Percentiles rank a stretch among this genome's conserved stretches.
Conservation (phyloP, 2,113 vertebrate genomes). For the Herpailurus yagouaroundi region DNA sequence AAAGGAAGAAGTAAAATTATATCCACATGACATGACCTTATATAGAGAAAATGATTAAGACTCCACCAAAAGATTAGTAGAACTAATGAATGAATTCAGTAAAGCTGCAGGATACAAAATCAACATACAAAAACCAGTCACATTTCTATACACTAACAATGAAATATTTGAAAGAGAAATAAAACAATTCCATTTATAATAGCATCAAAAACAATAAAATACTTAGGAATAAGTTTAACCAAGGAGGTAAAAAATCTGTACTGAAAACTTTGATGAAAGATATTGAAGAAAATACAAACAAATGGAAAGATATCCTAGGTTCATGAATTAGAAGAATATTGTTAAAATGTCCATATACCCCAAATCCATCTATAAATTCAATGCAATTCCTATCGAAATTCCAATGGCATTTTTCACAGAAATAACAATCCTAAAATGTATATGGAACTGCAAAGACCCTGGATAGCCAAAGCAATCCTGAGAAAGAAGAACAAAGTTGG, state of each 20-base stretch:
- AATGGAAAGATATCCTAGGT: neutral
- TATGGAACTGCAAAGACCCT: neutral
- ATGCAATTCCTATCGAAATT: neutral
- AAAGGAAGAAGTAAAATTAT: conserved; percentile 7
- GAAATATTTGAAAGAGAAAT: neutral
- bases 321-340: neutral
- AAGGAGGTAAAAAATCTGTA: neutral
- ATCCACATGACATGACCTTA: neutral
- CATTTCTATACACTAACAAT: neutral
- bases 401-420: neutral
- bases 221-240: neutral
- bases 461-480: neutral
- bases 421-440: neutral
- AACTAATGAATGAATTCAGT: neutral
- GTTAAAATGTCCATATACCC: neutral
- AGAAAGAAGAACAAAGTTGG: neutral
- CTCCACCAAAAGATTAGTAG: neutral
- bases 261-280: neutral
- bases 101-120: neutral
- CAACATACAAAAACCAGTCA: neutral
- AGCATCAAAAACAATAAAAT: conserved; percentile 21
- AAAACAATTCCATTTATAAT: neutral
- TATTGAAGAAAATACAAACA: neutral
- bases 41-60: neutral
- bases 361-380: neutral